Percentiles rank a stretch among this genome's conserved stretches.
Evolutionary conservation across 1,140 invertebrate genomes (phyloP).

Genomic region (Papilio helenus): DNA sequence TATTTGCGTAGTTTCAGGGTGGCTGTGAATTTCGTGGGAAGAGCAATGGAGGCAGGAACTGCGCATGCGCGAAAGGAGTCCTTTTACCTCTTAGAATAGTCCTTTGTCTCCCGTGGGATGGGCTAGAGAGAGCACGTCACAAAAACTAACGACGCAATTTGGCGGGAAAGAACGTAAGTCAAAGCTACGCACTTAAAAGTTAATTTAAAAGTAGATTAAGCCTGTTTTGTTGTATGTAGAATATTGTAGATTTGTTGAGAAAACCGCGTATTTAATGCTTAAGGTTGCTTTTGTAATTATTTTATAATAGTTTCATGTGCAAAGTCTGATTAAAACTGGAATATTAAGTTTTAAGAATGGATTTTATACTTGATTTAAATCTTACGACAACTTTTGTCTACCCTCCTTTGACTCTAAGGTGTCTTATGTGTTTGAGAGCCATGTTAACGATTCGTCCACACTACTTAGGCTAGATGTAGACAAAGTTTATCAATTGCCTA

Average conservation of each 20-base stretch:
- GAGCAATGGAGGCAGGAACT: not conserved
- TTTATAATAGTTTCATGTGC: too few species aligned
- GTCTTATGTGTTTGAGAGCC: too few species aligned
- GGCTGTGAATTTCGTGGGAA: slow-evolving; percentile 19
- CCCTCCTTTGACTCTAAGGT: too few species aligned
- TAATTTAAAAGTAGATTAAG: not conserved
- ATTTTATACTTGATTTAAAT: too few species aligned
- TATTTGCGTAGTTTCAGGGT: slow-evolving; percentile 22
- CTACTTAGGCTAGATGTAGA: too few species aligned
- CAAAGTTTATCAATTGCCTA: too few species aligned
- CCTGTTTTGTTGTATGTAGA: not conserved
- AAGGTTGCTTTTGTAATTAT: not conserved
- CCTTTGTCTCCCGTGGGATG: slow-evolving; percentile 24
- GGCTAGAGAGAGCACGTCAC: slow-evolving; percentile 21
- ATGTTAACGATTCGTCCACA: too few species aligned
- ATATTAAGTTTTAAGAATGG: too few species aligned
- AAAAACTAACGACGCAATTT: slow-evolving; percentile 5
- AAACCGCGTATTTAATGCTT: not conserved
- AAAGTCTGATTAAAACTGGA: too few species aligned
- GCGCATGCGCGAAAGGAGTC: slow-evolving; percentile 15
- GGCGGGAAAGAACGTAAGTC: slow-evolving; percentile 34
- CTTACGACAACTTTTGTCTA: too few species aligned
- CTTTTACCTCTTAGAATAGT: slow-evolving; percentile 6
- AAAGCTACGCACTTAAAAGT: not conserved
- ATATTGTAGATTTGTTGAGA: not conserved